Conservation (phyloP, 2,113 vertebrate species). For the Benthochromis sp. region DNA sequence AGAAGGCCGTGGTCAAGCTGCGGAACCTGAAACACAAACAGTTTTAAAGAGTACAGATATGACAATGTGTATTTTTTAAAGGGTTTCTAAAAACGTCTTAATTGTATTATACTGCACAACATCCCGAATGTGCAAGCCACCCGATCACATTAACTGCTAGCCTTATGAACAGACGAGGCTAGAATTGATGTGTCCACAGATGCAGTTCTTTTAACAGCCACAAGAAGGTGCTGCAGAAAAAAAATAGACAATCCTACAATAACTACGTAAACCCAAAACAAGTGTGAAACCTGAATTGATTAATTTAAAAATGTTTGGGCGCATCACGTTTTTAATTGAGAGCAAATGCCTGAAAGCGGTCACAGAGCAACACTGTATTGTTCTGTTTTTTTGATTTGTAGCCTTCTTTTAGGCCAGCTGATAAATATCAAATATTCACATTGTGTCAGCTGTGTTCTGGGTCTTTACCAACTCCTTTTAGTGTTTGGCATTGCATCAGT, state of each 20-base stretch:
- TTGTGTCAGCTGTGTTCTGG: neutral
- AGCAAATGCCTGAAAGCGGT: neutral
- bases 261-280: neutral
- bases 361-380: neutral
- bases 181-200: neutral
- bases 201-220: neutral
- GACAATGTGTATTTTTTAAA: neutral
- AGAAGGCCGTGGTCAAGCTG: constrained; percentile 92
- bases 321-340: neutral
- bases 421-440: neutral
- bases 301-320: neutral
- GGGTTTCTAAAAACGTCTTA: neutral
- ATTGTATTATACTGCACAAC: neutral
- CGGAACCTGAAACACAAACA: constrained; percentile 62
- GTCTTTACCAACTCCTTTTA: neutral
- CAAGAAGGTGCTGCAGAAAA: neutral
- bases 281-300: neutral
- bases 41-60: neutral
- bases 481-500: neutral
- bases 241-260: neutral
- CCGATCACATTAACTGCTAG: neutral
- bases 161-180: neutral
- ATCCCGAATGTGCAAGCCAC: neutral
- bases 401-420: neutral
- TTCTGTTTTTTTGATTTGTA: neutral